phyloP scores from a whole-genome alignment of 2,113 vertebrate species.

The Prunella himalayana region DNA sequence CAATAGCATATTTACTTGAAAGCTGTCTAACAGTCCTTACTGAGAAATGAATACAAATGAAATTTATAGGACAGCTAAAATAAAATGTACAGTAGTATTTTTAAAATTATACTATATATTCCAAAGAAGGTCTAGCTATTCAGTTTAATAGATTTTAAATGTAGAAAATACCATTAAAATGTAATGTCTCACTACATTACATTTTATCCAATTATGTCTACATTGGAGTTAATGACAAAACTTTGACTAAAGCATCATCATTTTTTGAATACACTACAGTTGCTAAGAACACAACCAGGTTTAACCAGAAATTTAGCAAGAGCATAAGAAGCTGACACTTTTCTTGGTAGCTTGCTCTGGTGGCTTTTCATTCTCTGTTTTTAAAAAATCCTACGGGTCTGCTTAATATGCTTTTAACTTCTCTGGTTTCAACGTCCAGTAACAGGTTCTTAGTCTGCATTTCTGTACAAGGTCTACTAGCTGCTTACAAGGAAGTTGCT shows the following conservation, averaged over 20 bases:
- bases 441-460: neutral
- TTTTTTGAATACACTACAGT: neutral
- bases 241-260: neutral
- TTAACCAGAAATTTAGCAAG: neutral
- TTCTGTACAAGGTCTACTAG: neutral
- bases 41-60: neutral
- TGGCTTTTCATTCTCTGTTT: neutral
- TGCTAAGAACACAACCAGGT: neutral
- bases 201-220: neutral
- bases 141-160: neutral
- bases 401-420: neutral
- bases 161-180: neutral
- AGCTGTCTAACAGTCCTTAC: neutral
- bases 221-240: neutral
- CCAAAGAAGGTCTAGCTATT: neutral
- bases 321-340: neutral
- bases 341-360: neutral
- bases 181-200: neutral
- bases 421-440: neutral
- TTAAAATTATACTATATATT: neutral
- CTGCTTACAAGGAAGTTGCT: neutral
- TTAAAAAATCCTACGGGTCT: neutral
- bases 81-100: neutral
- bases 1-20: neutral
- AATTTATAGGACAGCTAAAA: neutral